These are phyloP conservation scores for Conus canariensis DNA, from an alignment of 2,888 invertebrate genomes.

Conservation along the genomic window DNA sequence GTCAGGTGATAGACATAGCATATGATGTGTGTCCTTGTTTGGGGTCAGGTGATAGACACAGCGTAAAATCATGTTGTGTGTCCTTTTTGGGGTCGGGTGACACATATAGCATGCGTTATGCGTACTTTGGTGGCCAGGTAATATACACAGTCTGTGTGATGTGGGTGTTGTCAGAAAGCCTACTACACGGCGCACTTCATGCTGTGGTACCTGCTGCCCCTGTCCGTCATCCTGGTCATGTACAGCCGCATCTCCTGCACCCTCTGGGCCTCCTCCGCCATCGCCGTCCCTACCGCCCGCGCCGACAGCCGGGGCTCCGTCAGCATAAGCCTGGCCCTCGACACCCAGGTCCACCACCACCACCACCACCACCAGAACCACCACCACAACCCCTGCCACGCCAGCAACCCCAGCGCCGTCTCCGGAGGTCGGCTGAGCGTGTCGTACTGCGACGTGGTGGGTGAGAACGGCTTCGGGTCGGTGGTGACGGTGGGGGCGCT, in stretches of 20 bases:
- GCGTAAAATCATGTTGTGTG: too few species aligned
- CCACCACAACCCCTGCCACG: not conserved
- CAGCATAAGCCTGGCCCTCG: slow-evolving; percentile 19
- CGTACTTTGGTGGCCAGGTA: too few species aligned
- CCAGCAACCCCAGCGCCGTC: not conserved
- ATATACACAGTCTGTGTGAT: too few species aligned
- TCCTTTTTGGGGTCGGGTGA: too few species aligned
- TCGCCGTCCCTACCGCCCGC: not conserved
- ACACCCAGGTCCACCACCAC: slow-evolving; percentile 23
- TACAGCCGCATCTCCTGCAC: slow-evolving; percentile 92
- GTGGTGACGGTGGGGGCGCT: slow-evolving; percentile 23
- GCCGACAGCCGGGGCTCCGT: not conserved
- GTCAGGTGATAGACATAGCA: too few species aligned
- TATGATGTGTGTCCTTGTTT: too few species aligned
- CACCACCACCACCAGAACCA: not conserved
- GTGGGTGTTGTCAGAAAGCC: slow-evolving; percentile 25
- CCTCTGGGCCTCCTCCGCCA: slow-evolving; percentile 83
- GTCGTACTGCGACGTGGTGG: slow-evolving; percentile 29
- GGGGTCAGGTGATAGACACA: too few species aligned
- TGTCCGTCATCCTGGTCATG: slow-evolving; percentile 86
- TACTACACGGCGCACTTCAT: slow-evolving; percentile 87
- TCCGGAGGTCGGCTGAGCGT: not conserved
- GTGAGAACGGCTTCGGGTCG: slow-evolving; percentile 32
- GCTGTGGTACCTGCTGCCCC: slow-evolving; percentile 89
- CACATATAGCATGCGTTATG: too few species aligned